Base-by-base conservation (phyloP, 2,113 vertebrate species). In the Mola mola region DNA sequence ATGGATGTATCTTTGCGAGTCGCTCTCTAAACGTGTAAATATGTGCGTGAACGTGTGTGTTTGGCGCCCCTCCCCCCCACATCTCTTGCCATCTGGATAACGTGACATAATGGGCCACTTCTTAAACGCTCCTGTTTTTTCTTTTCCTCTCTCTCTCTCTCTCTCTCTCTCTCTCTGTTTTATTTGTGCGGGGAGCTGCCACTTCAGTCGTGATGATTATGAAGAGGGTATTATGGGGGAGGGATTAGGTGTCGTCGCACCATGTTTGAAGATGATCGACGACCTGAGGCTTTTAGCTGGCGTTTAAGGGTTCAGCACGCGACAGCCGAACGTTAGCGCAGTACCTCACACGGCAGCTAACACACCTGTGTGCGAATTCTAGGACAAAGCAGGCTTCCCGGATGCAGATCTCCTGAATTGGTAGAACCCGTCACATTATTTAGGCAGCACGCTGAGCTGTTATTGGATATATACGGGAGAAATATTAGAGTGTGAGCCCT, bases 11-110 rank as follows among this genome's bases (percentile, higher is more conserved):
- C 17, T 67, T 16, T 57, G 51, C 68, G 60, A 69, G 50, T 69
- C 19, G 26, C 26, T 47, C 22, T 58, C 12, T 28, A 25, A 66
- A 51, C 57, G 72, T 53, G 24, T 52, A 64, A 37, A 28, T 33
- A 41, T 57, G 19, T 53, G 66, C 49, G 50, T 31, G 19, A 48
- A 43, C 36, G 52, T 61, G 62, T 74, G 61, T 67, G 24, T 59
- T 63, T 22, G 57, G 59, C 43, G 36, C 57, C 47, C 79, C 44
- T 17, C 63, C 72, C 69, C 46, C 75, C 61, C 59, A 20, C 50
- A 47, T 78, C 72, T 63, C 50, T 41, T 52, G 81, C 88, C 91
- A 92, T 90, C 88, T 92, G 90, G 90, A 85, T 89, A 90, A 92
- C 73, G 40, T 78, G 73, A 83, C 80, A 57, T 89, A 86, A 90